Percentiles rank a stretch among this genome's conserved stretches.
Conservation (phyloP, 2,113 vertebrate species). For the Dolichallabes microphthalmus region DNA sequence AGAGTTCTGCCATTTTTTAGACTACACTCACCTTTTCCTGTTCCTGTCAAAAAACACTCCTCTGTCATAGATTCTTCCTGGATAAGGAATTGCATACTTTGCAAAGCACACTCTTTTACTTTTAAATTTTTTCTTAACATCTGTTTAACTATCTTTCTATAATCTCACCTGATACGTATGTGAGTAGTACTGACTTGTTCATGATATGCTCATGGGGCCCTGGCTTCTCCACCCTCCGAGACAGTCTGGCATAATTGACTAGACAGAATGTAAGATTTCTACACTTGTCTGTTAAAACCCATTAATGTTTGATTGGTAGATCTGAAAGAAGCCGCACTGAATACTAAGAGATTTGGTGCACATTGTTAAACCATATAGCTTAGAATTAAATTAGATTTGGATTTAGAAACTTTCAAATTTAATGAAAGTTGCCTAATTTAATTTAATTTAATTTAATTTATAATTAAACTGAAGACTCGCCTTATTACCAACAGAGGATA, state of each 20-base stretch:
- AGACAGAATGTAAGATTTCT: not conserved
- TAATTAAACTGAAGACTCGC: not conserved
- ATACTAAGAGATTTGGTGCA: too few relatives aligned
- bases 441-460: not conserved
- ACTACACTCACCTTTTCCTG: not conserved
- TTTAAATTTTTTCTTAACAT: not conserved
- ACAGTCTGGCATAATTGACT: not conserved
- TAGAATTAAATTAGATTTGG: not conserved
- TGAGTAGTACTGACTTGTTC: not conserved
- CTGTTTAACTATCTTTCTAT: not conserved
- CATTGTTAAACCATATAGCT: not conserved
- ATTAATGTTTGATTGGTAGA: not conserved
- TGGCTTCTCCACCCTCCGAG: not conserved
- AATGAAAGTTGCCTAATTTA: too few relatives aligned
- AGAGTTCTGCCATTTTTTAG: not conserved
- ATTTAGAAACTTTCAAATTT: too few relatives aligned
- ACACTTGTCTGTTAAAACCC: not conserved
- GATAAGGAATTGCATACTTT: not conserved
- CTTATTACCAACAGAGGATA: not conserved
- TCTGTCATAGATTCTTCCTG: not conserved
- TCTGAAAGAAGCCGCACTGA: not conserved
- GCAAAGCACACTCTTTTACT: not conserved
- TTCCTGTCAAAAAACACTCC: not conserved
- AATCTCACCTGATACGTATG: not conserved
- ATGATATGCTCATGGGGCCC: not conserved